These are phyloP conservation scores for Pocillopora meandrina DNA, from an alignment of 92 coral and sea anemone genomes.

Conservation along the genomic window DNA sequence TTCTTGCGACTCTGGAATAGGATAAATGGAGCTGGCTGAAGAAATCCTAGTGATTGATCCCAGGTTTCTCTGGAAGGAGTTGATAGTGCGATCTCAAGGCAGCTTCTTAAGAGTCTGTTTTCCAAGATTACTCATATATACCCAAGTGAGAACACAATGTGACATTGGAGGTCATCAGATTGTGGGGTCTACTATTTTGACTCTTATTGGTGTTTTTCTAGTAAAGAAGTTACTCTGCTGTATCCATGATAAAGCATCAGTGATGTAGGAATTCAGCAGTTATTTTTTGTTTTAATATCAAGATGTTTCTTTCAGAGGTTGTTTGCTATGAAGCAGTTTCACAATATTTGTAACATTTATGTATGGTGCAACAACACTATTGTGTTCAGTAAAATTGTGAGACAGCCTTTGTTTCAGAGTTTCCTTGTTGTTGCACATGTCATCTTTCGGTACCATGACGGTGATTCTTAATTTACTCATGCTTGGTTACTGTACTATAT, in stretches of 20 bases:
- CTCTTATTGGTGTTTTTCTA: conserved; percentile 32
- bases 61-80: too few relatives aligned
- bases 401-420: too few relatives aligned
- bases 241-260: conserved; percentile 24
- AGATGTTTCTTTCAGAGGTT: not conserved
- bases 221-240: conserved; percentile 10
- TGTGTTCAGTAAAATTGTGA: too few relatives aligned
- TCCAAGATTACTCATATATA: conserved; percentile 34
- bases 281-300: not conserved
- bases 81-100: not conserved
- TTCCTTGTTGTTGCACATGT: too few relatives aligned
- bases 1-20: conserved; percentile 60
- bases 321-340: not conserved
- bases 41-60: conserved; percentile 42
- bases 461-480: too few relatives aligned
- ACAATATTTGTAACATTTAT: too few relatives aligned
- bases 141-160: conserved; percentile 50
- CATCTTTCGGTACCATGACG: too few relatives aligned
- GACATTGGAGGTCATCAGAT: conserved; percentile 32
- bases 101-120: conserved; percentile 20
- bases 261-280: conserved; percentile 15
- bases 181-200: conserved; percentile 50
- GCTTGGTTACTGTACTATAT: too few relatives aligned
- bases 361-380: too few relatives aligned
- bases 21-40: conserved; percentile 48